Base-by-base conservation (phyloP, 2,888 invertebrate genomes). In the Chymomyza caudatula region DNA sequence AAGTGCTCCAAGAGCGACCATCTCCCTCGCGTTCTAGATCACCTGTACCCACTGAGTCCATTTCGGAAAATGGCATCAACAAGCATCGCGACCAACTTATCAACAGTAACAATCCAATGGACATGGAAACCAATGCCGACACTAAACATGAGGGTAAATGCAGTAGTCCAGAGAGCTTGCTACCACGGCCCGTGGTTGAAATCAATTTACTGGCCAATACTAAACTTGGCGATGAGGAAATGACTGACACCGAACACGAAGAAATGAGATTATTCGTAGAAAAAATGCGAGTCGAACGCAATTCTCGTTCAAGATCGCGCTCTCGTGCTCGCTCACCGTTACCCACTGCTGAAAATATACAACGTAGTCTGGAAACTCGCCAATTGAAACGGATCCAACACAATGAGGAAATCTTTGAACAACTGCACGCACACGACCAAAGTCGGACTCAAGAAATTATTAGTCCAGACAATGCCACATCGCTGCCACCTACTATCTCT, bases 281-380 rank as follows among this genome's bases (percentile, higher is more conserved):
- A 22, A 56, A 60, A 11, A 37, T 37, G 43, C 62, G 80, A 4
- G 78, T 75, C 4, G 74, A 77, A 23, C 73, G 77, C 0, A 71
- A 63, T 25, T 74, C 74, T 0, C 75, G 75, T 5, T 80, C 77
- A 0, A 52, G 60, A 25, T 19, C 71, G 1, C 65, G 65, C 1
- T 72, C 74, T 1, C 67, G 63, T 17, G 76, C 77, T 2, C 69
- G 76, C 3, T 84, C 87, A 0, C 87, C 87, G 0, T 51, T 87
- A 56, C 87, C 87, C 17, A 85, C 85, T 0, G 56, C 85, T 1
- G 81, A 76, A 8, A 87, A 87, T 25, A 72, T 87, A 3, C 66
- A 72, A 4, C 78, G 78, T n/a, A 85, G 87, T 2, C 53, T 81
- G 49, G 83, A 83, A 17, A 62, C 63, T 4, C 43, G 83, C 0